Percentiles rank a stretch among this genome's conserved stretches.
phyloP scores from a whole-genome alignment of 2,113 vertebrate species.

The Nesogale talazaci region DNA sequence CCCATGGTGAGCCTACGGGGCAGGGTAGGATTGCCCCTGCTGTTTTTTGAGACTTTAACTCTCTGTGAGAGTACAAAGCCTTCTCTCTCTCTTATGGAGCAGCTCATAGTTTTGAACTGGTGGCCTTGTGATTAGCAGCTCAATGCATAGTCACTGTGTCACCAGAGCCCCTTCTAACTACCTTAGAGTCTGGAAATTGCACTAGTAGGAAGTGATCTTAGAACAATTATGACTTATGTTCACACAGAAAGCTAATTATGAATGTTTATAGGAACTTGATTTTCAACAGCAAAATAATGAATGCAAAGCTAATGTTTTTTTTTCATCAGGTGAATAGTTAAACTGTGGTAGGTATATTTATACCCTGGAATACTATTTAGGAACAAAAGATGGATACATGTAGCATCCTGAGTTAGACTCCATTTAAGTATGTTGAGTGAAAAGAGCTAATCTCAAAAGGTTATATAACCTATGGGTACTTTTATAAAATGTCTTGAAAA shows the following conservation, averaged over 20 bases:
- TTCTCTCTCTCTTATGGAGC: no score
- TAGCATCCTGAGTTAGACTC: not conserved
- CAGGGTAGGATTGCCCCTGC: no score
- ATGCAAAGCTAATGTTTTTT: not conserved
- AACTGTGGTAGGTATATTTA: not conserved
- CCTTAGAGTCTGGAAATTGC: not conserved
- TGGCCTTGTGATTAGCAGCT: no score
- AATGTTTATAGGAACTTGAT: not conserved
- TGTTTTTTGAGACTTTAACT: no score
- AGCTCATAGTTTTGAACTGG: no score
- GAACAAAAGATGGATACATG: not conserved
- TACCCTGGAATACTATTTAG: not conserved
- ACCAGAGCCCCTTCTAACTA: no score
- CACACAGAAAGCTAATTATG: not conserved
- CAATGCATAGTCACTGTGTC: no score
- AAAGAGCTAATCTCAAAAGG: not conserved
- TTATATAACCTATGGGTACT: no score
- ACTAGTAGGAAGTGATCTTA: not conserved
- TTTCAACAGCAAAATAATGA: not conserved
- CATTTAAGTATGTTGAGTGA: not conserved
- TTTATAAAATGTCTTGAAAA: not conserved
- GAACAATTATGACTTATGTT: not conserved
- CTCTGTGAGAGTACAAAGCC: no score
- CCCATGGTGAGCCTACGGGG: no score
- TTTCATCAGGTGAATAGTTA: not conserved